Conservation (phyloP, 2,888 invertebrate species). For the Phalangium opilio region DNA sequence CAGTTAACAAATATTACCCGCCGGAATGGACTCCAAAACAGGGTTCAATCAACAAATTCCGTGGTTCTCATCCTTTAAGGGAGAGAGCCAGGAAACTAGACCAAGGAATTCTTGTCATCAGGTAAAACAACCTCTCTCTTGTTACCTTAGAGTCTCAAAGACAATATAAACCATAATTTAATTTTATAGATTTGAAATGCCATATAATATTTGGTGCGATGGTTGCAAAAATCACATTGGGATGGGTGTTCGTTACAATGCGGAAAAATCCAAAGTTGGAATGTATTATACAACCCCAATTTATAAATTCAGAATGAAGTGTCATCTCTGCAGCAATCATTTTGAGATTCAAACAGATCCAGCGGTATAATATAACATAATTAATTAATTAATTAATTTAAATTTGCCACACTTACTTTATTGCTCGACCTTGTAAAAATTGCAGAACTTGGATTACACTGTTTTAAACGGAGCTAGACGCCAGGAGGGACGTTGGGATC, state of each 20-base stretch:
- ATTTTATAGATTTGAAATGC: constrained; percentile 74
- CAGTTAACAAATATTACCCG: constrained; percentile 93
- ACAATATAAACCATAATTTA: not conserved
- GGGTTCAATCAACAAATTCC: constrained; percentile 86
- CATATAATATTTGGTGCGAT: constrained; percentile 98
- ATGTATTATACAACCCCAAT: constrained; percentile 97
- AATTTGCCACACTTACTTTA: not conserved
- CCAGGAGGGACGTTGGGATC: constrained; percentile 98
- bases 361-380: constrained; percentile 43
- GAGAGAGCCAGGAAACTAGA: constrained; percentile 91
- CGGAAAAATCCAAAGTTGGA: constrained; percentile 51
- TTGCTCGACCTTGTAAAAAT: constrained; percentile 19
- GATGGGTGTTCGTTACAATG: constrained; percentile 82
- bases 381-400: constrained; percentile 2
- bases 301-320: constrained; percentile 97
- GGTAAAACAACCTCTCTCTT: constrained; percentile 33
- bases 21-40: constrained; percentile 94
- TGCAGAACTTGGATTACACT: constrained; percentile 87
- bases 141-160: not conserved
- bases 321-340: constrained; percentile 92
- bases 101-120: constrained; percentile 83
- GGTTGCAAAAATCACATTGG: constrained; percentile 97
- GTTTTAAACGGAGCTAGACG: constrained; percentile 85
- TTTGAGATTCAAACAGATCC: constrained; percentile 98
- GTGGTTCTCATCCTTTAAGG: constrained; percentile 79